These are phyloP conservation scores for Pituophis catenifer DNA, from an alignment of 2,113 vertebrate genomes.

Conservation along the genomic window DNA sequence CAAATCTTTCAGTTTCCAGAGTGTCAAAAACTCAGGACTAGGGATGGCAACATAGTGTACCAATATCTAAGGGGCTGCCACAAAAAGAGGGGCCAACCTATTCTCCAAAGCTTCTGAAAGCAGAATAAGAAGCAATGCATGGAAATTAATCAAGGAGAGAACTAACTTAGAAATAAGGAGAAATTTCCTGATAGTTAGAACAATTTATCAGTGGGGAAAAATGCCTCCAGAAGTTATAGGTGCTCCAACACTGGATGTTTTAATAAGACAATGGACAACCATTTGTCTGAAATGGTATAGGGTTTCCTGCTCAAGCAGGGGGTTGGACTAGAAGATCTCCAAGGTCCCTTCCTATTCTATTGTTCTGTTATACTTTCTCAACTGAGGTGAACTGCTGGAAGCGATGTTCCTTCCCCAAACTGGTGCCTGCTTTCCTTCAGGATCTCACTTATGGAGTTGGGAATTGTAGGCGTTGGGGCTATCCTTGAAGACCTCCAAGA, in stretches of 20 bases:
- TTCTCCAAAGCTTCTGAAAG: neutral
- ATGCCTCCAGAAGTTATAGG: neutral
- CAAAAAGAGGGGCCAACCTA: neutral
- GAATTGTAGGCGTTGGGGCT: neutral
- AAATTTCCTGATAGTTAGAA: neutral
- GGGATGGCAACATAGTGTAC: neutral
- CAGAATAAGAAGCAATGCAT: neutral
- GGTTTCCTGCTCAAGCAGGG: neutral
- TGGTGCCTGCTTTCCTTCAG: neutral
- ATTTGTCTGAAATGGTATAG: neutral
- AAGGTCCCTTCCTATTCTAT: neutral
- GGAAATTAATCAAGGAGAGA: neutral
- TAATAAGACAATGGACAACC: neutral
- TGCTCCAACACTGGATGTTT: neutral
- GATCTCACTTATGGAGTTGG: neutral
- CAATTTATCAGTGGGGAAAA: neutral
- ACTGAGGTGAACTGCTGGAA: constrained; percentile 1
- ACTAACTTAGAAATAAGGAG: neutral
- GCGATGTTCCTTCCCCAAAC: neutral
- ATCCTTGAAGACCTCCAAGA: neutral
- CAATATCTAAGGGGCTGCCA: neutral
- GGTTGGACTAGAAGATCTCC: neutral
- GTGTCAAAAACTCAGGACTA: neutral
- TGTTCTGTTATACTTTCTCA: neutral
- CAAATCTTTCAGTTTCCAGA: neutral